Conservation (phyloP, 2,113 vertebrate species). For the Rhizomys pruinosus region DNA sequence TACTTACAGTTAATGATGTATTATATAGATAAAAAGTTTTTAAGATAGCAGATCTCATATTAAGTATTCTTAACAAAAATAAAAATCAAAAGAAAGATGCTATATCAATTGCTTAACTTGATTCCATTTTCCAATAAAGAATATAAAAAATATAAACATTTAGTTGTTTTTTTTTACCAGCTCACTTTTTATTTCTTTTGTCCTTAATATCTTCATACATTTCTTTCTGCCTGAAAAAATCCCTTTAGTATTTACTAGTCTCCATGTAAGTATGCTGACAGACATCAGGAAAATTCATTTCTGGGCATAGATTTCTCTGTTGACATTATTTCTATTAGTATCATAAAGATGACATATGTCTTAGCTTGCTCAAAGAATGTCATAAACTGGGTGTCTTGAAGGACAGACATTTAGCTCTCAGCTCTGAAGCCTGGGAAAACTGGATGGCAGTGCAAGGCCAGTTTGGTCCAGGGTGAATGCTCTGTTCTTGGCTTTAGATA, state of each 20-base stretch:
- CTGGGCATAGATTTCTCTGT: conserved; percentile 5
- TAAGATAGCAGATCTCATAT: background rate
- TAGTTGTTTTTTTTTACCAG: background rate
- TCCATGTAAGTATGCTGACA: background rate
- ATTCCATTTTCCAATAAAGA: background rate
- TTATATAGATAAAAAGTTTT: background rate
- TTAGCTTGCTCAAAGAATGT: background rate
- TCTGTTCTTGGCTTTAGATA: background rate
- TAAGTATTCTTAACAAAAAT: background rate
- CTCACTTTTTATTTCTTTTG: background rate
- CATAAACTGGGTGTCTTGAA: background rate
- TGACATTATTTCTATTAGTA: conserved; percentile 44
- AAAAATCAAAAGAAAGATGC: background rate
- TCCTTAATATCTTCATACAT: background rate
- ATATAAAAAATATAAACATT: background rate
- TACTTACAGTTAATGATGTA: background rate
- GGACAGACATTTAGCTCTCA: background rate
- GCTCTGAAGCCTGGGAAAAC: background rate
- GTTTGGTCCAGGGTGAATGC: background rate
- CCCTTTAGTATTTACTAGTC: background rate
- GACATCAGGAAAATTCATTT: background rate
- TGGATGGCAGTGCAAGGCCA: too few relatives aligned
- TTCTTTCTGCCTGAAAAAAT: background rate
- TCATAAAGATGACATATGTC: background rate
- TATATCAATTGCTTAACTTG: background rate